Evolutionary conservation across 2,113 vertebrate genomes (phyloP).

Genomic region (Hemichromis elongatus): DNA sequence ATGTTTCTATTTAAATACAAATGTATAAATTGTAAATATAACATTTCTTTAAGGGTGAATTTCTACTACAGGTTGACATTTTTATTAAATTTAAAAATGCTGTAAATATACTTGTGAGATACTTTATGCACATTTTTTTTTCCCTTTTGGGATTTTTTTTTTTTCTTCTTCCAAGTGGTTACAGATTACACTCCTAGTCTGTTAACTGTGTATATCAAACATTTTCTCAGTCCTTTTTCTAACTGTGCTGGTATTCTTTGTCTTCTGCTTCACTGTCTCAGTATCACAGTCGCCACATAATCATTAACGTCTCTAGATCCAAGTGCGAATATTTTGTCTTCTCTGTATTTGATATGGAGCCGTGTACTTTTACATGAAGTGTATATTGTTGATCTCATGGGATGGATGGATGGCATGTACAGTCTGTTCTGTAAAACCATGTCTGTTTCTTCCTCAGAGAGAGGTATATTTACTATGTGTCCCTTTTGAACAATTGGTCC

Average conservation of each 20-base stretch:
- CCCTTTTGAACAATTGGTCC: conserved; percentile 64
- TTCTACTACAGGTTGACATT: conserved; percentile 76
- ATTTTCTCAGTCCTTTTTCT: conserved; percentile 44
- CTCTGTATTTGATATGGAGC: conserved; percentile 69
- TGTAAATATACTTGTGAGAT: conserved; percentile 79
- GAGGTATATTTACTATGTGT: conserved; percentile 57
- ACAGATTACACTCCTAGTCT: conserved; percentile 38
- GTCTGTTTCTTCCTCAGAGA: conserved; percentile 46
- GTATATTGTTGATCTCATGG: conserved; percentile 54
- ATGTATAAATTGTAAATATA: conserved; percentile 80
- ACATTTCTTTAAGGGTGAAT: conserved; percentile 77
- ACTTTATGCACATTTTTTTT: conserved; percentile 68
- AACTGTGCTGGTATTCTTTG: conserved; percentile 42
- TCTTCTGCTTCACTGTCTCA: conserved; percentile 48
- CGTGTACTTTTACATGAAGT: conserved; percentile 52
- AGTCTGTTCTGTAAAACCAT: conserved; percentile 41
- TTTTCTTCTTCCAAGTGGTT: conserved; percentile 42
- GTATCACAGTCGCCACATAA: conserved; percentile 50
- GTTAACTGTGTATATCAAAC: conserved; percentile 63
- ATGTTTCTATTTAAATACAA: conserved; percentile 80
- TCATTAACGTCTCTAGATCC: conserved; percentile 58
- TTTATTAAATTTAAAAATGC: conserved; percentile 73
- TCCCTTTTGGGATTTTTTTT: conserved; percentile 38
- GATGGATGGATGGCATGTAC: conserved; percentile 45
- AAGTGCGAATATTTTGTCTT: conserved; percentile 60